A percentile compares a stretch with the other conserved stretches of the same genome.
Conservation (phyloP, 2,797 vertebrate genomes). For the Lepilemur septentrionalis region DNA sequence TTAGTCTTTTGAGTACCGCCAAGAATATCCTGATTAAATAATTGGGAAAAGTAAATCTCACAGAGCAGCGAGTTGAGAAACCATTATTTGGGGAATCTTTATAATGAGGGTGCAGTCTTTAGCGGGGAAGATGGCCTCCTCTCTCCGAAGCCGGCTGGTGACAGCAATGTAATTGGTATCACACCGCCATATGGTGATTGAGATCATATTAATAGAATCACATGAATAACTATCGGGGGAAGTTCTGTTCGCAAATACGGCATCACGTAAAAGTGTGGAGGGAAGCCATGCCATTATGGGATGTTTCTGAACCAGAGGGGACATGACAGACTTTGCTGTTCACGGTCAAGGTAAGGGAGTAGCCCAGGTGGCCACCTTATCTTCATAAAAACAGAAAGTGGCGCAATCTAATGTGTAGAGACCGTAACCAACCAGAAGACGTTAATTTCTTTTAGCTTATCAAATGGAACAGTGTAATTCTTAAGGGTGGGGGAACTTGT, state of each 20-base stretch:
- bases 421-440: background rate
- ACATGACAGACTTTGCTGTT: background rate
- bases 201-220: conserved; percentile 75
- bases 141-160: background rate
- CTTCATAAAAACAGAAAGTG: background rate
- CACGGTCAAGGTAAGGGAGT: background rate
- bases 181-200: conserved; percentile 70
- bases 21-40: conserved; percentile 27
- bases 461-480: background rate
- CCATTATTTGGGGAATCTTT: background rate
- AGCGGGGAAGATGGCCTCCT: background rate
- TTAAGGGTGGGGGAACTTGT: background rate
- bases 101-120: background rate
- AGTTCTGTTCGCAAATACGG: conserved; percentile 19
- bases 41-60: conserved; percentile 1
- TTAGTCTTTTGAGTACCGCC: conserved; percentile 1
- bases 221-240: conserved; percentile 58
- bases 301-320: background rate
- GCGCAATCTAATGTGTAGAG: background rate
- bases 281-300: background rate
- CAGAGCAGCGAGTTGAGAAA: background rate
- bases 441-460: background rate
- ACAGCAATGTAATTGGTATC: conserved; percentile 49
- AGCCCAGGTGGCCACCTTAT: background rate
- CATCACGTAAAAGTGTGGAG: background rate